Conservation (phyloP, 2,888 invertebrate species). For the Andrena marginata region DNA sequence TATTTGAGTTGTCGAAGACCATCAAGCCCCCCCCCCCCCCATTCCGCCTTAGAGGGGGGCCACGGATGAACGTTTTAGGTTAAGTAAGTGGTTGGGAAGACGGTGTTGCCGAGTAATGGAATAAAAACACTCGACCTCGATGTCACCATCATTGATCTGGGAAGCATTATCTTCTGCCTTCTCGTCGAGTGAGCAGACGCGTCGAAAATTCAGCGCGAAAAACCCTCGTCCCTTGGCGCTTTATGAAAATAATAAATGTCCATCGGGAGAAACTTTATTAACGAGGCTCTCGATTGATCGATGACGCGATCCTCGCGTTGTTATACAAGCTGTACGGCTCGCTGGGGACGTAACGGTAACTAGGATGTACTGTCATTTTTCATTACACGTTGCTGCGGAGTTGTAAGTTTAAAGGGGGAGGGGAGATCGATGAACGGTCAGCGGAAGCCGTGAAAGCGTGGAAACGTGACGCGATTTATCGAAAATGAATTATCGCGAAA, state of each 20-base stretch:
- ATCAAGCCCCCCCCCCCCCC: slow-evolving; percentile 61
- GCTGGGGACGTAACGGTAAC: not conserved
- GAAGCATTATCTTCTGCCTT: slow-evolving; percentile 58
- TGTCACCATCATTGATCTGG: slow-evolving; percentile 68
- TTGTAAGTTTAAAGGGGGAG: not conserved
- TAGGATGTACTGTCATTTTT: not conserved
- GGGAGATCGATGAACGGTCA: not conserved
- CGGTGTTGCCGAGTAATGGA: slow-evolving; percentile 80
- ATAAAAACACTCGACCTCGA: slow-evolving; percentile 83
- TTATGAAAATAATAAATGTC: slow-evolving; percentile 37
- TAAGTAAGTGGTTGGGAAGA: slow-evolving; percentile 83
- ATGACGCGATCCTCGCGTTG: not conserved
- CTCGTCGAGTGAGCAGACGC: slow-evolving; percentile 33
- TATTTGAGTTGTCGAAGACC: slow-evolving; percentile 82
- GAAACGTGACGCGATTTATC: not conserved
- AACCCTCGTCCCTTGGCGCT: slow-evolving; percentile 24
- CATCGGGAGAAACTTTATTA: slow-evolving; percentile 15
- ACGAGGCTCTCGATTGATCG: not conserved
- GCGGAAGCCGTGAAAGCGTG: not conserved
- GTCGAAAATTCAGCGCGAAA: slow-evolving; percentile 53
- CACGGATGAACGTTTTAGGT: slow-evolving; percentile 74
- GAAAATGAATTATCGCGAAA: not conserved
- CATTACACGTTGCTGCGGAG: not conserved
- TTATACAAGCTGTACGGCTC: not conserved
- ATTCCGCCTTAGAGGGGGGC: slow-evolving; percentile 50